Percentiles rank a stretch among this genome's conserved stretches.
These are phyloP conservation scores for Elgonia sp. DNA, from an alignment of 2,888 invertebrate species.

Conservation along the genomic window DNA sequence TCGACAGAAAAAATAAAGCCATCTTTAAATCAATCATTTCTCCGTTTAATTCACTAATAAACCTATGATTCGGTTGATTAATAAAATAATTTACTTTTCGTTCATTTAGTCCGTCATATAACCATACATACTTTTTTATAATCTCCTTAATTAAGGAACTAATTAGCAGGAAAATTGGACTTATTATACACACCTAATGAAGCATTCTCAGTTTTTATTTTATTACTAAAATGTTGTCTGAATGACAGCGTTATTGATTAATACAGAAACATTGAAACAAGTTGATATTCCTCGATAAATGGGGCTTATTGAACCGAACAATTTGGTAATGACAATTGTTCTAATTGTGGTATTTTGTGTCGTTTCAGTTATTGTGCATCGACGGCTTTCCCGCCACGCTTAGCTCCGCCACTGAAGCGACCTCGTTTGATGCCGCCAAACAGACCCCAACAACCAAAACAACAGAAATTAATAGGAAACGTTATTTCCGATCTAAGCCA, in stretches of 20 bases:
- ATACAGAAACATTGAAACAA: conserved; percentile 10
- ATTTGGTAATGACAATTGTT: conserved; percentile 59
- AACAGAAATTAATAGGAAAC: conserved; percentile 83
- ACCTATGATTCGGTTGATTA: too few relatives aligned
- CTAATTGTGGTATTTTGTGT: conserved; percentile 63
- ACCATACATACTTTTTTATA: too few relatives aligned
- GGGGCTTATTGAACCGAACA: conserved; percentile 27
- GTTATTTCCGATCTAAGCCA: conserved; percentile 87
- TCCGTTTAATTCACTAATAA: too few relatives aligned
- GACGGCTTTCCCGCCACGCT: conserved; percentile 88
- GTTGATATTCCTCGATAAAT: conserved; percentile 16
- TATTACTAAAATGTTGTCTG: conserved; percentile 21
- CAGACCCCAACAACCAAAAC: conserved; percentile 85
- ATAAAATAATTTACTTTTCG: too few relatives aligned
- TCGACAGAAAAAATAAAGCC: not conserved
- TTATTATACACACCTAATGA: too few relatives aligned
- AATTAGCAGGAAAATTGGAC: too few relatives aligned
- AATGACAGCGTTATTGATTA: not conserved
- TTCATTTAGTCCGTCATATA: too few relatives aligned
- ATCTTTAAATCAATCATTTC: too few relatives aligned
- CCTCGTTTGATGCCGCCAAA: conserved; percentile 88
- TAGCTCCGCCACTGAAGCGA: conserved; percentile 89
- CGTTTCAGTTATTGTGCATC: conserved; percentile 90
- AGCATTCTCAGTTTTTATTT: too few relatives aligned
- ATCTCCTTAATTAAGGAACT: too few relatives aligned